Evolutionary conservation across 2,888 invertebrate genomes (phyloP).

Genomic region (Gandaritis pyraliata): DNA sequence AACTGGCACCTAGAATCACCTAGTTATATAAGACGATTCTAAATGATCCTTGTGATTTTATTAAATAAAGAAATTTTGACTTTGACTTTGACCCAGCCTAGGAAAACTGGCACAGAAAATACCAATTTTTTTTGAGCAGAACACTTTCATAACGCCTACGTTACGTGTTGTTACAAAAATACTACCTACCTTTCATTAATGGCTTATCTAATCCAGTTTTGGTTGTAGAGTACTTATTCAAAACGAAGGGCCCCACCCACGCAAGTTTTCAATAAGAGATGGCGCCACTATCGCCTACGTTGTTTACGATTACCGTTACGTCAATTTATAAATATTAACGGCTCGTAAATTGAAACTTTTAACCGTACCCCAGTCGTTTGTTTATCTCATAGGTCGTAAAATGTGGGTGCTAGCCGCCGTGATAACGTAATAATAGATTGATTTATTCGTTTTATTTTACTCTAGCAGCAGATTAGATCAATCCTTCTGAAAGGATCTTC

Average conservation of each 20-base stretch:
- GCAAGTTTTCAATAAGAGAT: constrained; percentile 45
- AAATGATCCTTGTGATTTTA: too few species aligned
- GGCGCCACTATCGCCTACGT: constrained; percentile 59
- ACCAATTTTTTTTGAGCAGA: not conserved
- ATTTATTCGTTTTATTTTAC: constrained; percentile 11
- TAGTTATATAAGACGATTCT: too few species aligned
- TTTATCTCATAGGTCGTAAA: constrained; percentile 24
- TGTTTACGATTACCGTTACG: constrained; percentile 38
- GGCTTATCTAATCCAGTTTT: constrained; percentile 10
- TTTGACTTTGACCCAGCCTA: too few species aligned
- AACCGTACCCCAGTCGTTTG: constrained; percentile 21
- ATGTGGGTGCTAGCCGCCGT: constrained; percentile 29
- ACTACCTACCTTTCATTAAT: constrained; percentile 21
- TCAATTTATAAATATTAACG: constrained; percentile 32
- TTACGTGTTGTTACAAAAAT: not conserved
- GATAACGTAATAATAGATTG: constrained; percentile 26
- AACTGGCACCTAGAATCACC: too few species aligned
- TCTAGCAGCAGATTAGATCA: not conserved
- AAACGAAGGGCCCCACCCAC: constrained; percentile 55
- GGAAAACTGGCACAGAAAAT: too few species aligned
- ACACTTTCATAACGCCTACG: constrained; percentile 19
- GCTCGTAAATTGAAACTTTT: constrained; percentile 33
- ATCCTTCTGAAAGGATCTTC: not conserved
- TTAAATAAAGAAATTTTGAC: too few species aligned
- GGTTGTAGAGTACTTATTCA: constrained; percentile 7